These are phyloP conservation scores for Odontocolon sp. DNA, from an alignment of 2,888 invertebrate species.

Conservation along the genomic window DNA sequence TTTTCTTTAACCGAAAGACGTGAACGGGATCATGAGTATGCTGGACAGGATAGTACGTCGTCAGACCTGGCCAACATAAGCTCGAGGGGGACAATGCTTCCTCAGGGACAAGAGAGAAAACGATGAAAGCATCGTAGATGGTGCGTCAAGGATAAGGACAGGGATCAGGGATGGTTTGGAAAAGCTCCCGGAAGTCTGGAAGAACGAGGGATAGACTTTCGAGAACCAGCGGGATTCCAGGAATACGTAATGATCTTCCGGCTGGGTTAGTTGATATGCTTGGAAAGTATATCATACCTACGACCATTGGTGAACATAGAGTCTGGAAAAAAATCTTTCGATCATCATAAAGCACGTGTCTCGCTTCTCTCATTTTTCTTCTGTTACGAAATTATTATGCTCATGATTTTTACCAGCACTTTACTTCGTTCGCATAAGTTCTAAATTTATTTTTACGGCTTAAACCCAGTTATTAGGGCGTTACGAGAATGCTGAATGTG, in stretches of 20 bases:
- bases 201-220: conserved; percentile 42
- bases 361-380: conserved; percentile 5
- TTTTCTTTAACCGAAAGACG: conserved; percentile 45
- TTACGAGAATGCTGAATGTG: background rate
- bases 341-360: conserved; percentile 24
- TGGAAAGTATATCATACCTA: conserved; percentile 13
- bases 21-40: conserved; percentile 32
- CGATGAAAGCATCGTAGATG: background rate
- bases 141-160: conserved; percentile 30
- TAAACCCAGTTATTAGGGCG: background rate
- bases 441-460: background rate
- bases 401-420: conserved; percentile 6
- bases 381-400: background rate
- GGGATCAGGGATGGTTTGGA: conserved; percentile 52
- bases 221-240: conserved; percentile 49
- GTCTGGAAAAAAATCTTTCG: conserved; percentile 45
- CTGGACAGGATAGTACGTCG: conserved; percentile 30
- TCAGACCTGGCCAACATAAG: conserved; percentile 21
- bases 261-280: conserved; percentile 46
- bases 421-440: background rate
- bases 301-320: conserved; percentile 41
- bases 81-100: conserved; percentile 52
- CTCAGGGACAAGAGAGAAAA: conserved; percentile 30
- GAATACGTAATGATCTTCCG: conserved; percentile 62
- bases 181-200: conserved; percentile 15